phyloP scores from a whole-genome alignment of 1,140 invertebrate genomes.

The Drosophila arizonae region DNA sequence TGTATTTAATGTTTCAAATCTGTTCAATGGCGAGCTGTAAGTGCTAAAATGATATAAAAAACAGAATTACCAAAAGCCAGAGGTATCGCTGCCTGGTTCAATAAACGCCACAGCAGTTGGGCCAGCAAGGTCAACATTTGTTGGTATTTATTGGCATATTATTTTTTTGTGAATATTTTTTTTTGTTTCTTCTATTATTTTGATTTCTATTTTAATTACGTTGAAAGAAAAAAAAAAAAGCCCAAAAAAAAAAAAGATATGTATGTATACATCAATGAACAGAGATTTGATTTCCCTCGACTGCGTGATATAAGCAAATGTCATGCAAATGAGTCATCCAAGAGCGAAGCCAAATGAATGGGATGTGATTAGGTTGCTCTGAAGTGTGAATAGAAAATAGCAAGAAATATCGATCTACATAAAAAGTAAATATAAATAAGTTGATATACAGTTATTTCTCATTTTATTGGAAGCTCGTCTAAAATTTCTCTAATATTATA shows the following conservation, averaged over 20 bases:
- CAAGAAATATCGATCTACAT: background rate
- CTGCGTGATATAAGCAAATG: conserved; percentile 58
- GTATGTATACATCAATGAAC: background rate
- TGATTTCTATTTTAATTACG: conserved; percentile 63
- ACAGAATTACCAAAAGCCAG: background rate
- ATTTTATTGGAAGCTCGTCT: conserved; percentile 1
- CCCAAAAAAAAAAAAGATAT: too few species aligned
- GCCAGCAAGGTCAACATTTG: conserved; percentile 59
- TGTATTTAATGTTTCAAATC: background rate
- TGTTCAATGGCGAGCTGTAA: conserved; percentile 34
- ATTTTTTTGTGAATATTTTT: conserved; percentile 12
- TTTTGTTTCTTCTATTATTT: conserved; percentile 29
- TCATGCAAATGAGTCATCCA: conserved; percentile 71
- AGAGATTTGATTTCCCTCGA: conserved; percentile 29
- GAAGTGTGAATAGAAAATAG: conserved; percentile 22
- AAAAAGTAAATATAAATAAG: background rate
- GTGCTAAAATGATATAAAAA: background rate
- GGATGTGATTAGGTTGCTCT: conserved; percentile 27
- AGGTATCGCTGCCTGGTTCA: conserved; percentile 55
- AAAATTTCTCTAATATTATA: conserved; percentile 22
- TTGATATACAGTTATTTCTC: background rate
- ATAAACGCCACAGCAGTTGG: conserved; percentile 57
- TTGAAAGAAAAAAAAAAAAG: conserved; percentile 40
- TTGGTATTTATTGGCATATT: conserved; percentile 43
- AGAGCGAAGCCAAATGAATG: conserved; percentile 30